Percentiles rank a stretch among this genome's conserved stretches.
These are phyloP conservation scores for Cyanoderma ruficeps DNA, from an alignment of 2,113 vertebrate species.

Conservation along the genomic window DNA sequence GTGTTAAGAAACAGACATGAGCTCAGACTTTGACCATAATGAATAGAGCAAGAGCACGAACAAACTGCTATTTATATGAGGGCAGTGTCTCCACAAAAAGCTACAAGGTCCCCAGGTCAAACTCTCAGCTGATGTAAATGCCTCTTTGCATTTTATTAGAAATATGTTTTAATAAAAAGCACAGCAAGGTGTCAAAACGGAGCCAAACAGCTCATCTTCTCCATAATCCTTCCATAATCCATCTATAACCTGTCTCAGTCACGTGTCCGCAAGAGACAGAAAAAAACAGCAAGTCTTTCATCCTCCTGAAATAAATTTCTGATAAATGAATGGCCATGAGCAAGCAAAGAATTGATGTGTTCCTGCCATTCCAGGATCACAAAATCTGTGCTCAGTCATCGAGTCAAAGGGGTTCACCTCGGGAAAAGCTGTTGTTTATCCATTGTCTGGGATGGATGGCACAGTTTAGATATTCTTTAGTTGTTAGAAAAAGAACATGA, in stretches of 20 bases:
- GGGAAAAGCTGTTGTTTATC: not conserved
- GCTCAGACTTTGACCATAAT: constrained; percentile 75
- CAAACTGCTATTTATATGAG: constrained; percentile 72
- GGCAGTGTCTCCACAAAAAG: constrained; percentile 51
- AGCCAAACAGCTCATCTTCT: not conserved
- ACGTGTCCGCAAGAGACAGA: not conserved
- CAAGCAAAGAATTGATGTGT: not conserved
- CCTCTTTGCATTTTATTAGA: constrained; percentile 68
- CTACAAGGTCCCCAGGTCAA: constrained; percentile 62
- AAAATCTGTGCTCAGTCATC: not conserved
- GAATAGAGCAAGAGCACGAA: constrained; percentile 64
- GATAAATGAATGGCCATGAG: not conserved
- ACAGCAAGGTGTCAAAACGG: constrained; percentile 12
- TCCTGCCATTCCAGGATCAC: not conserved
- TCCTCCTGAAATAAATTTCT: not conserved
- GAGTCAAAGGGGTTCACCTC: not conserved
- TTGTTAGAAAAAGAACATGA: not conserved
- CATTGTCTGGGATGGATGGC: not conserved
- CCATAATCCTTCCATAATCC: not conserved
- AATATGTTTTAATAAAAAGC: constrained; percentile 43
- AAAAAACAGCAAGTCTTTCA: not conserved
- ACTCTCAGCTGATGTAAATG: constrained; percentile 57
- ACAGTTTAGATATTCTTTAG: not conserved
- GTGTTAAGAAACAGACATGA: constrained; percentile 76
- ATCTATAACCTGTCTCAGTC: not conserved